Conservation (phyloP, 2,113 vertebrate genomes). For the Rhagologus leucostigma region DNA sequence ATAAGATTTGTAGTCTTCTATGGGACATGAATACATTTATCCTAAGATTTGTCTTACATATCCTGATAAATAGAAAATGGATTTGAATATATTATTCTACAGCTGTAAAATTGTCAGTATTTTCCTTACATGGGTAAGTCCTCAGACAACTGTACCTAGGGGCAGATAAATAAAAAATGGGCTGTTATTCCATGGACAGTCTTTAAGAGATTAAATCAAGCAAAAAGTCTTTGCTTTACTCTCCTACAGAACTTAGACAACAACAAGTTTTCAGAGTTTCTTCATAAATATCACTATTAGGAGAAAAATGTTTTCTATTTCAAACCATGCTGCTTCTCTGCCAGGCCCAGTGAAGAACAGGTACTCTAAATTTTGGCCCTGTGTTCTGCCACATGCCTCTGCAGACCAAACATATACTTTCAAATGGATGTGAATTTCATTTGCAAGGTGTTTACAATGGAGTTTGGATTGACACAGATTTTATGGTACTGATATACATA, state of each 20-base stretch:
- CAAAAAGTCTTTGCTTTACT: not conserved
- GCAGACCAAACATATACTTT: not conserved
- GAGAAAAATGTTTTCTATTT: not conserved
- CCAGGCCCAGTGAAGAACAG: not conserved
- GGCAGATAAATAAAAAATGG: not conserved
- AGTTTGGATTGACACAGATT: not conserved
- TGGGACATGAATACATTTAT: fast-evolving
- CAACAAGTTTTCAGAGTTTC: not conserved
- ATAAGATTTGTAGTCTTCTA: not conserved
- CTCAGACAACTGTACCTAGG: not conserved
- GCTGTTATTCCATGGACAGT: not conserved
- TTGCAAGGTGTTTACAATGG: not conserved
- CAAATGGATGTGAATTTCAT: not conserved
- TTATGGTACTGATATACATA: not conserved
- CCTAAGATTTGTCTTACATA: not conserved
- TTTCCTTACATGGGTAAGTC: not conserved
- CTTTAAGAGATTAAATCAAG: not conserved
- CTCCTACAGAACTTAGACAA: not conserved
- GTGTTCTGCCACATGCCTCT: not conserved
- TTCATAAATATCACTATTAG: not conserved
- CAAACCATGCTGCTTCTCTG: not conserved
- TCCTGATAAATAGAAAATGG: not conserved
- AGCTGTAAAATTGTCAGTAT: not conserved
- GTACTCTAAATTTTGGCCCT: not conserved
- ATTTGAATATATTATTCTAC: not conserved